A percentile compares a stretch with the other conserved stretches of the same genome.
These are phyloP conservation scores for Gobio gobio DNA, from an alignment of 2,113 vertebrate genomes.

Conservation along the genomic window DNA sequence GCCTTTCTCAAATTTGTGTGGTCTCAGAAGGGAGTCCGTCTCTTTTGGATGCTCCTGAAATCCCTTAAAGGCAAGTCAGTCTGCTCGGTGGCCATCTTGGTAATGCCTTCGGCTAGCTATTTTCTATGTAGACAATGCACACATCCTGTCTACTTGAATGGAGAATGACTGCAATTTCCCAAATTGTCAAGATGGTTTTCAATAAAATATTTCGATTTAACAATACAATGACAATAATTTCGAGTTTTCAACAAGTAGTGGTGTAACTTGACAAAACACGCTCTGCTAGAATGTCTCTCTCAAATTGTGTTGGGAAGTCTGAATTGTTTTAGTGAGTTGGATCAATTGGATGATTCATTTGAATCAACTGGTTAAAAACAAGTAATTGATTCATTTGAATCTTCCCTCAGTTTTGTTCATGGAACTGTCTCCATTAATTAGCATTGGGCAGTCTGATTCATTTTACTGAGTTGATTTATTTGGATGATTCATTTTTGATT, in stretches of 20 bases:
- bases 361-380: background rate
- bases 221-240: background rate
- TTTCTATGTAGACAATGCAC: background rate
- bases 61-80: constrained; percentile 15
- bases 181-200: background rate
- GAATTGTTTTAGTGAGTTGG: background rate
- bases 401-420: background rate
- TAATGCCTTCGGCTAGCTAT: background rate
- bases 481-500: background rate
- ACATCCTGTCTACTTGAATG: too few species aligned
- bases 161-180: background rate
- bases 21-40: constrained; percentile 8
- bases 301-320: background rate
- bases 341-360: background rate
- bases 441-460: background rate
- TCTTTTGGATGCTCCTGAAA: constrained; percentile 3
- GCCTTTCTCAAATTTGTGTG: constrained; percentile 34
- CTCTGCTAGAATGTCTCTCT: background rate
- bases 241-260: background rate
- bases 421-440: background rate
- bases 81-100: background rate
- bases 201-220: background rate
- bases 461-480: background rate
- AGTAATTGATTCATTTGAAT: background rate
- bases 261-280: background rate